Percentiles rank a stretch among this genome's conserved stretches.
Conservation (phyloP, 2,797 vertebrate species). For the Anguilla anguilla region DNA sequence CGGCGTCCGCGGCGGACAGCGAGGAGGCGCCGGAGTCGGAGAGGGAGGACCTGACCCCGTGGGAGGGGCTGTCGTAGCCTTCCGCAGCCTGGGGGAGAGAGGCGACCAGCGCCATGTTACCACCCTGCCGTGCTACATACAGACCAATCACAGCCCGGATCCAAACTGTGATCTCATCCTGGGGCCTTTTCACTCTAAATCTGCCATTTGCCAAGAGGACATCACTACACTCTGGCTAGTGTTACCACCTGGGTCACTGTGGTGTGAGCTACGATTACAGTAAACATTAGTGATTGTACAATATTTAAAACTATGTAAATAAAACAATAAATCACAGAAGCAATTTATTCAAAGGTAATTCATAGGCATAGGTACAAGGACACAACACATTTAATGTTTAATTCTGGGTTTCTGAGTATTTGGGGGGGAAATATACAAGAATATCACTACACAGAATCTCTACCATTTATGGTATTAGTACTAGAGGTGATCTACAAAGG, state of each 20-base stretch:
- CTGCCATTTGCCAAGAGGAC: background rate
- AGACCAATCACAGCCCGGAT: background rate
- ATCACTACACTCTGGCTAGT: background rate
- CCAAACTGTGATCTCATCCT: background rate
- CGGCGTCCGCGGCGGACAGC: slow-evolving; percentile 60
- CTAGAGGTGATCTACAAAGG: background rate
- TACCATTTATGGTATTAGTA: background rate
- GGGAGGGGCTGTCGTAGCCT: slow-evolving; percentile 69
- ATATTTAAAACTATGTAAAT: background rate
- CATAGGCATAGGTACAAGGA: background rate
- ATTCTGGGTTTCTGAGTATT: background rate
- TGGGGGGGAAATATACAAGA: background rate
- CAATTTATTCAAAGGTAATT: background rate
- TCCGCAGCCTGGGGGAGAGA: slow-evolving; percentile 66
- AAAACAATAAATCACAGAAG: background rate
- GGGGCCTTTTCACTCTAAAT: background rate
- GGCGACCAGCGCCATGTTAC: background rate
- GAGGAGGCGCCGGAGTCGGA: slow-evolving; percentile 73
- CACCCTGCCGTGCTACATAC: background rate
- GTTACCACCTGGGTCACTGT: background rate
- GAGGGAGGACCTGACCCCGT: slow-evolving; percentile 73
- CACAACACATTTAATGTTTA: background rate
- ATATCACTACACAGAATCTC: background rate
- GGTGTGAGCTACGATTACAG: background rate
- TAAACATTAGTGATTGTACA: background rate